Conservation (phyloP, 2,888 invertebrate species). For the Oxycera nigricornis region DNA sequence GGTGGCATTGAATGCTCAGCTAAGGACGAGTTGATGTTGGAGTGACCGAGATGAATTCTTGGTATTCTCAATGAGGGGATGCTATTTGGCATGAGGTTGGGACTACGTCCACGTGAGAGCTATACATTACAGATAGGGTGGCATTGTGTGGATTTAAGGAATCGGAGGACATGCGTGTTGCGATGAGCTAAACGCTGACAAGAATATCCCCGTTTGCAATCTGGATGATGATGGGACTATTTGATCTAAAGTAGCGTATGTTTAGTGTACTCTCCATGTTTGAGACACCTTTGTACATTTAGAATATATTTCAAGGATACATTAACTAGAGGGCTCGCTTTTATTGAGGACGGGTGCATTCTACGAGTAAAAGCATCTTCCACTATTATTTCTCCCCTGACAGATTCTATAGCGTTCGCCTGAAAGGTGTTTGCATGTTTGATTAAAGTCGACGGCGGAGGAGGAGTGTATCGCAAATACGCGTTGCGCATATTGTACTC, state of each 20-base stretch:
- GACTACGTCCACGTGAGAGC: slow-evolving; percentile 15
- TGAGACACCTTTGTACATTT: not conserved
- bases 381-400: not conserved
- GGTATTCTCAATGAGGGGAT: slow-evolving; percentile 27
- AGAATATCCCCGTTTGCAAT: slow-evolving; percentile 45
- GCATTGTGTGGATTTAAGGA: slow-evolving; percentile 23
- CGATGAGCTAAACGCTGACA: slow-evolving; percentile 44
- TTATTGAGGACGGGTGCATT: not conserved
- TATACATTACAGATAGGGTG: slow-evolving; percentile 36
- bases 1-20: not conserved
- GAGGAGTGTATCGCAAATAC: not conserved
- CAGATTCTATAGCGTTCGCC: no score
- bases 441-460: not conserved
- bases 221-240: slow-evolving; percentile 46
- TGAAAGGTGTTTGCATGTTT: not conserved
- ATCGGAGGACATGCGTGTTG: slow-evolving; percentile 46
- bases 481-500: not conserved
- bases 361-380: not conserved
- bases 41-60: not conserved
- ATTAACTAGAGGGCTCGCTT: not conserved
- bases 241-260: slow-evolving; percentile 41
- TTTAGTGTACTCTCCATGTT: not conserved
- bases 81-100: slow-evolving; percentile 21
- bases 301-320: not conserved
- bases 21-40: not conserved